phyloP scores from a whole-genome alignment of 2,797 vertebrate genomes.

The Lateolabrax maculatus region DNA sequence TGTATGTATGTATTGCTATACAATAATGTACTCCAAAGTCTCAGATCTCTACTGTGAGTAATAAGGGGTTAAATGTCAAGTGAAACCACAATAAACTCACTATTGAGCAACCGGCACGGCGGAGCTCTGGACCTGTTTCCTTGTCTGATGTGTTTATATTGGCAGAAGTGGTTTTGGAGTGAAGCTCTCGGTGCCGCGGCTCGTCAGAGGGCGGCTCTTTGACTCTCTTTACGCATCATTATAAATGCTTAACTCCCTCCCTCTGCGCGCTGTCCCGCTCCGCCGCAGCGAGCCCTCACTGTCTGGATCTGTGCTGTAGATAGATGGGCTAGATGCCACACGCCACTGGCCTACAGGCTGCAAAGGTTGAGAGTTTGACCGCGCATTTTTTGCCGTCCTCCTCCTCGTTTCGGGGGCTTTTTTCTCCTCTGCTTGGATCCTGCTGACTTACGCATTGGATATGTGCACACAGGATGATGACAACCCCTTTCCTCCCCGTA shows the following conservation, averaged over 20 bases:
- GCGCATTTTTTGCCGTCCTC: not conserved
- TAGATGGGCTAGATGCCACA: conserved; percentile 65
- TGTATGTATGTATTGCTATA: no score
- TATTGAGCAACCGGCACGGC: not conserved
- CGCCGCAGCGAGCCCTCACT: conserved; percentile 38
- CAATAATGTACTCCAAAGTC: not conserved
- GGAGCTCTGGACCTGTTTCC: not conserved
- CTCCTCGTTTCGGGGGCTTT: not conserved
- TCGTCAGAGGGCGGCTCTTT: conserved; percentile 76
- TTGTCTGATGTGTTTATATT: conserved; percentile 12
- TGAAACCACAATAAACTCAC: not conserved
- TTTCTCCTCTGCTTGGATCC: conserved; percentile 78
- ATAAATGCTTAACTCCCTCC: conserved; percentile 73
- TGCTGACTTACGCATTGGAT: conserved; percentile 83
- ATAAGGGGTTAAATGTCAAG: not conserved
- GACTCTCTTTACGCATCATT: conserved; percentile 66
- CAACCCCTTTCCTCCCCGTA: conserved; percentile 86
- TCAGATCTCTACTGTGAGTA: not conserved
- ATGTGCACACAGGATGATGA: conserved; percentile 89
- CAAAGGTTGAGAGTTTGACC: conserved; percentile 45
- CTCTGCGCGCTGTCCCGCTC: conserved; percentile 60
- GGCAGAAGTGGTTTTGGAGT: conserved; percentile 13
- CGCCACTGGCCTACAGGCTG: conserved; percentile 35
- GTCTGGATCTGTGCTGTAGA: conserved; percentile 53
- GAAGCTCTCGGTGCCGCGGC: conserved; percentile 16